Percentiles rank a stretch among this genome's conserved stretches.
Evolutionary conservation across 2,797 vertebrate genomes (phyloP).

Genomic region (Rhodeus uyekii): DNA sequence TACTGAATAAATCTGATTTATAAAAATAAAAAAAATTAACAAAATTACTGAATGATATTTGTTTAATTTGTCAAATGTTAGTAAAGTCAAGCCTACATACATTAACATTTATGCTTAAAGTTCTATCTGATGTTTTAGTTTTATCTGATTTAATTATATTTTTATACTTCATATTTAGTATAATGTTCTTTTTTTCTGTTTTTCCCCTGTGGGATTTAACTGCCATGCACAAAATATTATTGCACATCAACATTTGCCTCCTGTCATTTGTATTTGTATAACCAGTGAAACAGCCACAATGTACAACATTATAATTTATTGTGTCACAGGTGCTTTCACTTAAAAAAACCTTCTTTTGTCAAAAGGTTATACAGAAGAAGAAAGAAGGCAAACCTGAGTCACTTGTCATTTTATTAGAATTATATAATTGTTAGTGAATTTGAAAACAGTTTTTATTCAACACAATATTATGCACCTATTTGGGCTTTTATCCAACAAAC

Average conservation of each 20-base stretch:
- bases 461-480: conserved; percentile 23
- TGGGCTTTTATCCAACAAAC: conserved; percentile 12
- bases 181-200: no score
- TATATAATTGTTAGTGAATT: conserved; percentile 18
- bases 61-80: no score
- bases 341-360: not conserved
- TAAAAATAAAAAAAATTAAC: no score
- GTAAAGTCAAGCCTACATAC: no score
- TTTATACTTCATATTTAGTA: no score
- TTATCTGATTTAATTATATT: no score
- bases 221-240: not conserved
- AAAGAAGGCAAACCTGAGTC: conserved; percentile 25
- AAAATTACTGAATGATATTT: no score
- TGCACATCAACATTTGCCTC: not conserved
- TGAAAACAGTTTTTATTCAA: conserved; percentile 28
- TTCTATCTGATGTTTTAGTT: no score
- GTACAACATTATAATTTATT: not conserved
- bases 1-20: no score
- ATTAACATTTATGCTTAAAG: no score
- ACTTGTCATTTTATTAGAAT: conserved; percentile 20
- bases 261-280: not conserved
- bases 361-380: conserved; percentile 28
- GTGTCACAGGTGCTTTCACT: conserved; percentile 23
- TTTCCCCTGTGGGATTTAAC: no score
- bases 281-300: not conserved